Base-by-base conservation (phyloP, 1,140 invertebrate species). In the Harlomillsia oculata region DNA sequence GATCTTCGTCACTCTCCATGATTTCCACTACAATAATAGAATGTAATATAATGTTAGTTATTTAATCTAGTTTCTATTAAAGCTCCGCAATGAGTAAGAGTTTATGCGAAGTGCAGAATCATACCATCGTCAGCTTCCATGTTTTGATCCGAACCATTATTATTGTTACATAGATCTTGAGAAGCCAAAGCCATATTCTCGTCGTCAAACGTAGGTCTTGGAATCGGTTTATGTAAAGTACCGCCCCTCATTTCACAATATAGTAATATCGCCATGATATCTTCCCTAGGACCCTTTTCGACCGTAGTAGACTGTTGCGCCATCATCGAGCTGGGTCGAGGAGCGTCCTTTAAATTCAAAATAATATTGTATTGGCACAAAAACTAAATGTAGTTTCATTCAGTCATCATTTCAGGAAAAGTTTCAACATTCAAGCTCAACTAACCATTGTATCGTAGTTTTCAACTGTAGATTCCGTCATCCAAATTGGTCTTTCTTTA, bases 401-500 rank as follows among this genome's bases (percentile, higher is more conserved):
- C n/a, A n/a, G n/a, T n/a, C n/a, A n/a, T n/a, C n/a, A n/a, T n/a
- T n/a, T n/a, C n/a, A n/a, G n/a, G n/a, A n/a, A n/a, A n/a, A n/a
- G n/a, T n/a, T n/a, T n/a, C n/a, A n/a, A n/a, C n/a, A n/a, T n/a
- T n/a, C n/a, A n/a, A n/a, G n/a, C n/a, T n/a, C n/a, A n/a, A n/a
- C n/a, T n/a, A n/a, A n/a, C n/a, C n/a, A n/a, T n/a, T n/a, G n/a
- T n/a, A n/a, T n/a, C n/a, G n/a, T n/a, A n/a, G n/a, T n/a, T n/a
- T 13, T 54, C 70, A 63, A 95, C 82, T 40, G 91, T 97, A 69
- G 90, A 94, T 71, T 95, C 84, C 32, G 82, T 82, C 87, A 96
- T 88, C 93, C 92, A 97, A 58, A 94, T 83, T 3, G 92, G 92
- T 56, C 84, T 78, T 68, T 94, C 90, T 72, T 94, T 95, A 56